A percentile compares a stretch with the other conserved stretches of the same genome.
These are phyloP conservation scores for Cydia fagiglandana DNA, from an alignment of 1,140 invertebrate genomes.

Conservation along the genomic window DNA sequence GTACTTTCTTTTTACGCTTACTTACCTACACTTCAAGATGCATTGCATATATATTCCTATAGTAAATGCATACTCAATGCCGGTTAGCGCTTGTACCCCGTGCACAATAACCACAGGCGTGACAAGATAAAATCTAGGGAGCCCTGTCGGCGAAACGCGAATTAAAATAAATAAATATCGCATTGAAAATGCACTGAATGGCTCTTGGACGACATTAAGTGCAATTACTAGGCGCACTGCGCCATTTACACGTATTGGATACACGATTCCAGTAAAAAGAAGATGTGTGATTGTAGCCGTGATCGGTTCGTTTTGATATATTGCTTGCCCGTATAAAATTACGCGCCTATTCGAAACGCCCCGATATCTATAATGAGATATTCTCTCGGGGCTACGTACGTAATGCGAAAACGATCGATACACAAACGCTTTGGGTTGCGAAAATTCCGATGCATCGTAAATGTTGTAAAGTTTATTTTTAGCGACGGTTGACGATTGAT, in stretches of 20 bases:
- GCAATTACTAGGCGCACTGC: conserved; percentile 60
- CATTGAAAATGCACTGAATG: conserved; percentile 66
- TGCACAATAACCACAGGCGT: conserved; percentile 64
- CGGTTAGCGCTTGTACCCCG: conserved; percentile 48
- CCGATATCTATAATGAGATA: conserved; percentile 47
- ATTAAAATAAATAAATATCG: conserved; percentile 69
- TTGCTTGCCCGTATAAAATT: conserved; percentile 56
- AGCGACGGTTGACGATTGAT: conserved; percentile 39
- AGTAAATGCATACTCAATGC: conserved; percentile 51
- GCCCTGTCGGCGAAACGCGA: conserved; percentile 56
- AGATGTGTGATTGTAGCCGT: conserved; percentile 46
- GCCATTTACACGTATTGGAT: conserved; percentile 51
- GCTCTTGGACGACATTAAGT: conserved; percentile 63
- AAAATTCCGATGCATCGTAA: conserved; percentile 48
- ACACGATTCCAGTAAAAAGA: conserved; percentile 48
- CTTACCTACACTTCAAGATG: conserved; percentile 16
- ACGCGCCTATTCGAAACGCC: conserved; percentile 56
- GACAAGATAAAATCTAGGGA: conserved; percentile 69
- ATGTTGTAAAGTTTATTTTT: conserved; percentile 45
- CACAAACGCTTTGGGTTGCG: conserved; percentile 41
- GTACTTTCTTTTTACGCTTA: not conserved
- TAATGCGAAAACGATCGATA: conserved; percentile 49
- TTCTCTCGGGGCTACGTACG: conserved; percentile 46
- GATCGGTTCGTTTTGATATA: conserved; percentile 57
- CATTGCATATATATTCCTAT: conserved; percentile 40